Base-by-base conservation (phyloP, 2,888 invertebrate species). In the Limulus polyphemus region DNA sequence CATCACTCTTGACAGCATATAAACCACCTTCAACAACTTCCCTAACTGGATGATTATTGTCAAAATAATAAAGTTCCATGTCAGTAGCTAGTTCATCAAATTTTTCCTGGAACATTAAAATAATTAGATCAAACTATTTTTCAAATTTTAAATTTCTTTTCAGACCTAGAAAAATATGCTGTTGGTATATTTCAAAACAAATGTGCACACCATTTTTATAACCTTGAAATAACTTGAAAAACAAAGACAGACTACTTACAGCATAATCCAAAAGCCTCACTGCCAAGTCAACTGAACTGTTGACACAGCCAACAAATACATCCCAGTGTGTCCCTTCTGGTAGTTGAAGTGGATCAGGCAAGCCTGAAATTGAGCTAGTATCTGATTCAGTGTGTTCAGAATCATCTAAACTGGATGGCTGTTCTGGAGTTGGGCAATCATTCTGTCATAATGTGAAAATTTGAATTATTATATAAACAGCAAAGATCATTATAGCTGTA, bases 271-370 rank as follows among this genome's bases (percentile, higher is more conserved):
- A 81, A 10, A 87, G 79, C 61, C 84, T 78, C 2, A 82, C 80
- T 83, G 85, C 86, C 59, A 87, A 79, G 70, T 84, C 83, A 2
- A 80, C 77, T 0, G 83, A 82, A 1, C 82, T 82, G 58, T 79
- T 79, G 10, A 83, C 83, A 50, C 81, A 80, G 0, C 83, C 83
- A 12, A 85, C 79, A 69, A 79, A 82, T 10, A 84, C 81, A 71
- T 81, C 80, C 85, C 82, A 83, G 67, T 74, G 77, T 61, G 79
- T 77, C 0, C 79, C 77, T 51, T 79, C 77, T 1, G 81, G 69
- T 1, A 76, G 73, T 7, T 32, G 32, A 32, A 32, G 32, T 3
- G 32, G 32, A 32, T 32, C 32, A 32, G 32, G 32, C 32, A 32
- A 32, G 32, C 32, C 32, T 32, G 32, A 32, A 3, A 32, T 7